These are phyloP conservation scores for Drosophila vallismaia DNA, from an alignment of 2,888 invertebrate species.

Conservation along the genomic window DNA sequence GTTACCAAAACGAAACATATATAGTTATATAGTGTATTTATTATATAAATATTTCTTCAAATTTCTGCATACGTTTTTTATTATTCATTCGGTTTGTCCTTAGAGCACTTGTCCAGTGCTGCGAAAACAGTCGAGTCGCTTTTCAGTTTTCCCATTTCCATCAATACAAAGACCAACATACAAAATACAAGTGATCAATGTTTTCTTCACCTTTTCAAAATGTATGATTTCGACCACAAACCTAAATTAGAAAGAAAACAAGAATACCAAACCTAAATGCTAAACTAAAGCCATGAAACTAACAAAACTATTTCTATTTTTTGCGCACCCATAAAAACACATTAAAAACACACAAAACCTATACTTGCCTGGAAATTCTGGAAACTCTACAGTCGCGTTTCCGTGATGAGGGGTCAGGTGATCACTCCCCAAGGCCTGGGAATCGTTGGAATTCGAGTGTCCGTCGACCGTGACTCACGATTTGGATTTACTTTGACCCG, in stretches of 20 bases:
- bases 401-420: slow-evolving; percentile 99
- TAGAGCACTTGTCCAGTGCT: slow-evolving; percentile 37
- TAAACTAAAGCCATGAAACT: slow-evolving; percentile 47
- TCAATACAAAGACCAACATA: slow-evolving; percentile 26
- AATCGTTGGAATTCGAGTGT: slow-evolving; percentile 98
- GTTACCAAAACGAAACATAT: slow-evolving; percentile 18
- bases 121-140: slow-evolving; percentile 40
- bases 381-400: slow-evolving; percentile 92
- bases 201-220: slow-evolving; percentile 40
- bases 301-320: slow-evolving; percentile 62
- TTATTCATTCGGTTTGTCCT: slow-evolving; percentile 30
- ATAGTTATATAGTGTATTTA: slow-evolving; percentile 18
- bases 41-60: slow-evolving; percentile 41
- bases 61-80: slow-evolving; percentile 33
- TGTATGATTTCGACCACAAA: slow-evolving; percentile 39
- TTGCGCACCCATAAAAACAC: slow-evolving; percentile 37
- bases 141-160: slow-evolving; percentile 32
- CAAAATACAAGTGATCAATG: slow-evolving; percentile 32
- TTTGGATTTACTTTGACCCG: slow-evolving; percentile 98
- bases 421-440: slow-evolving; percentile 97
- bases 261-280: slow-evolving; percentile 11
- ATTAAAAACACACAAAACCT: slow-evolving; percentile 4
- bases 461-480: slow-evolving; percentile 95
- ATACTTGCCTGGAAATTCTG: no score
- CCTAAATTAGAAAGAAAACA: slow-evolving; percentile 40